phyloP scores from a whole-genome alignment of 2,888 invertebrate genomes.

The Nineta flava region DNA sequence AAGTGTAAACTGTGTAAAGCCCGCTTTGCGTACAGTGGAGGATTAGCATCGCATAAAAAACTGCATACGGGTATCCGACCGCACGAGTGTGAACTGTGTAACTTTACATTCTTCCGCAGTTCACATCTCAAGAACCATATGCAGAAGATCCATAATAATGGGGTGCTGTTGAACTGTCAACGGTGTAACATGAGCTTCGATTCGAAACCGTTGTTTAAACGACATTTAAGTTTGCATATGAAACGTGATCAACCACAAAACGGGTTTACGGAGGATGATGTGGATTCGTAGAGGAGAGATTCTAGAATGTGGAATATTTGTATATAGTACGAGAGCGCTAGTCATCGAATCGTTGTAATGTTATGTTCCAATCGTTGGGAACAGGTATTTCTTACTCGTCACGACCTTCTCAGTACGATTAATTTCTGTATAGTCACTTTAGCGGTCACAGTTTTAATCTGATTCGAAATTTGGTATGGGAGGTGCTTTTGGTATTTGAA shows the following conservation, averaged over 20 bases:
- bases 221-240: background rate
- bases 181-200: constrained; percentile 1
- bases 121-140: constrained; percentile 6
- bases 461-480: no score
- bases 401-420: no score
- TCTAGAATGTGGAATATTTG: no score
- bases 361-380: no score
- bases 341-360: no score
- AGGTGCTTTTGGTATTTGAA: no score
- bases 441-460: no score
- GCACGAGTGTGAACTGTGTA: constrained; percentile 1
- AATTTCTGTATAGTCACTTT: no score
- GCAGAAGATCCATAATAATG: constrained; percentile 6
- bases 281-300: background rate
- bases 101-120: constrained; percentile 4
- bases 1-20: constrained; percentile 6
- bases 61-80: constrained; percentile 6
- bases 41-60: constrained; percentile 4
- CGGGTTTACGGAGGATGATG: background rate
- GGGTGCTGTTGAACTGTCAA: background rate
- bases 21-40: constrained; percentile 6
- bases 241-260: background rate
- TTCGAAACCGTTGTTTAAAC: constrained; percentile 2
- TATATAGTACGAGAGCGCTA: no score
- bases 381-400: no score